Evolutionary conservation across 2,797 vertebrate genomes (phyloP), one percentile per base, ranked within the genome.

Genomic region (Halcyon chelicuti): DNA sequence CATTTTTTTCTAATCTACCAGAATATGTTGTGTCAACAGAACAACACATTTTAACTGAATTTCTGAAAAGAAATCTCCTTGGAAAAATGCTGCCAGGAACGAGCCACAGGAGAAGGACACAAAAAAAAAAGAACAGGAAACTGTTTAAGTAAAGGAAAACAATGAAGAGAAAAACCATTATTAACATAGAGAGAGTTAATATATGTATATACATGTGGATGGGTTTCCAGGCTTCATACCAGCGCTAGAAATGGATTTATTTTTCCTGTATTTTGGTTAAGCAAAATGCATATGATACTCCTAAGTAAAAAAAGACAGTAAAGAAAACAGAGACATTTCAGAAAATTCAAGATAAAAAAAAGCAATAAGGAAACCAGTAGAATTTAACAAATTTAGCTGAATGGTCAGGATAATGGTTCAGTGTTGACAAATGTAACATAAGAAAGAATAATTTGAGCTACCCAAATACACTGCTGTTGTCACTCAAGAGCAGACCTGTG

Each of bases 381-480:
- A 78, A 93, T 37, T 61, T 86, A 52, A 40, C 33, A 88, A 80
- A 91, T 81, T 81, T 77, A 57, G 14, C 54, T 73, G 46, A 81
- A 67, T 55, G 33, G 16, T 83, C 58, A 88, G 42, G 42, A 47
- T 75, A 81, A 88, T 62, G 20, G 15, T 46, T 93, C 61, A 44
- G 17, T 46, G 52, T 75, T 93, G 87, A 84, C 55, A 96, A 94
- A 94, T 46, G 55, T 60, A 90, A 79, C 16, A 28, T 60, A 49
- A 88, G 58, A 86, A 81, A 55, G 33, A 90, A 73, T 90, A 92
- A 91, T 91, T 65, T 81, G 49, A 83, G 60, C 39, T 62, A 90
- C 46, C 20, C 44, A 93, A 86, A 91, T 92, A 84, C 55, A 67
- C 63, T 4, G 17, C 49, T 86, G 55, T 81, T 84, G 91, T 88